Evolutionary conservation across 2,888 invertebrate species (phyloP), one percentile per base, ranked within the genome.

Genomic region (Drosophila nr. fundita): DNA sequence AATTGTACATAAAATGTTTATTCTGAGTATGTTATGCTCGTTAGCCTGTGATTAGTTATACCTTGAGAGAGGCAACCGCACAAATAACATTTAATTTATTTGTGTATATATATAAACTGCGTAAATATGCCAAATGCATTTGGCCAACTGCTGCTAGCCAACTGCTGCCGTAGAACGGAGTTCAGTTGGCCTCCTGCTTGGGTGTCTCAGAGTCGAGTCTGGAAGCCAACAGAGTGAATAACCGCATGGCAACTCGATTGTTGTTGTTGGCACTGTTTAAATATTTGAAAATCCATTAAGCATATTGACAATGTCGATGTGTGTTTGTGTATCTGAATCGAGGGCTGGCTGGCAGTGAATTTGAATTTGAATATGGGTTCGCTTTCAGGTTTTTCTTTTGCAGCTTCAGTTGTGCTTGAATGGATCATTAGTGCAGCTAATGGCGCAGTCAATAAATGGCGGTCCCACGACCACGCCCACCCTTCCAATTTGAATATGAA

Each of bases 281-380:
- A 87, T 87, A 87, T 87, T 89, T 87, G 90, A 89, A 89, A 89
- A 89, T 87, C 87, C 87, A 87, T 87, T 87, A 87, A 83, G 90
- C 88, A 89, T 87, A 89, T 87, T 87, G 90, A 87, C 87, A 87
- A 87, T 83, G 87, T 61, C 82, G 65, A 72, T 70, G 73, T 66
- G 66, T 67, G 45, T 66, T 15, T 65, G 66, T 53, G 21, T 65
- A 53, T 63, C 42, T 68, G 50, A 34, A 32, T 55, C 30, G 69
- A n/a, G 11, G n/a, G 52, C 30, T 64, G 68, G 48, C 53, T 54
- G 68, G 38, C 50, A 59, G 68, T 34, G 68, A 57, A 80, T 78
- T 76, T 84, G 70, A 66, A 68, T 68, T 62, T 67, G 71, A 63
- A 71, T 58, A 60, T 71, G 67, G 63, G 64, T 58, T 79, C 61